phyloP scores from a whole-genome alignment of 2,797 vertebrate species.

The Lophotriccus pileatus region DNA sequence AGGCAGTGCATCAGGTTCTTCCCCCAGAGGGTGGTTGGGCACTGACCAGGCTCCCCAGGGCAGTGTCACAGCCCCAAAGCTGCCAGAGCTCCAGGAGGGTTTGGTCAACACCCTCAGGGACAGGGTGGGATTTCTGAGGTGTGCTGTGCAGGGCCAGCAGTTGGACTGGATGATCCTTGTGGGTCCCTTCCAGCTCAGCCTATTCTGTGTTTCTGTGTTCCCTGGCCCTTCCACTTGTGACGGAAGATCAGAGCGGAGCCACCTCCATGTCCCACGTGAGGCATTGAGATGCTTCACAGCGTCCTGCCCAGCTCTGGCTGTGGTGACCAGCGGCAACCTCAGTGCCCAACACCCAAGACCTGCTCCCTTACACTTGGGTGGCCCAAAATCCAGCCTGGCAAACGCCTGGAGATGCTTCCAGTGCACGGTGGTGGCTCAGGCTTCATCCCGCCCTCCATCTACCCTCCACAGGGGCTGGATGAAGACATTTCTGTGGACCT shows the following conservation, averaged over 20 bases:
- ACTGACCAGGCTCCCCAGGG: background rate
- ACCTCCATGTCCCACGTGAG: rapidly evolving
- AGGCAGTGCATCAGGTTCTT: background rate
- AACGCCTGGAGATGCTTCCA: background rate
- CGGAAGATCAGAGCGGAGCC: no score
- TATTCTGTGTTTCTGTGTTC: background rate
- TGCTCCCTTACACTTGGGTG: rapidly evolving
- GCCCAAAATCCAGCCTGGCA: background rate
- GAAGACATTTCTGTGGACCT: constrained; percentile 83
- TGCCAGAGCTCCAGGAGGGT: background rate
- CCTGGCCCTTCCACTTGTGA: rapidly evolving
- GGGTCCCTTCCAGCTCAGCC: background rate
- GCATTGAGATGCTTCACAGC: background rate
- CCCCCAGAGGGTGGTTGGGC: background rate
- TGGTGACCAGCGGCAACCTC: background rate
- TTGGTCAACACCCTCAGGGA: rapidly evolving
- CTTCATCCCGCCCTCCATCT: background rate
- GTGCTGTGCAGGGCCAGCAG: background rate
- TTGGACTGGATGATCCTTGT: background rate
- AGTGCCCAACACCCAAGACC: rapidly evolving
- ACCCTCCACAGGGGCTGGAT: constrained; percentile 52
- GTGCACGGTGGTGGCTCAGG: background rate
- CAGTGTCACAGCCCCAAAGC: rapidly evolving
- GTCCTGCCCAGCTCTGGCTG: background rate
- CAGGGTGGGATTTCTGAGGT: background rate